Conservation (phyloP, 2,888 invertebrate genomes). For the Dryobota labecula region DNA sequence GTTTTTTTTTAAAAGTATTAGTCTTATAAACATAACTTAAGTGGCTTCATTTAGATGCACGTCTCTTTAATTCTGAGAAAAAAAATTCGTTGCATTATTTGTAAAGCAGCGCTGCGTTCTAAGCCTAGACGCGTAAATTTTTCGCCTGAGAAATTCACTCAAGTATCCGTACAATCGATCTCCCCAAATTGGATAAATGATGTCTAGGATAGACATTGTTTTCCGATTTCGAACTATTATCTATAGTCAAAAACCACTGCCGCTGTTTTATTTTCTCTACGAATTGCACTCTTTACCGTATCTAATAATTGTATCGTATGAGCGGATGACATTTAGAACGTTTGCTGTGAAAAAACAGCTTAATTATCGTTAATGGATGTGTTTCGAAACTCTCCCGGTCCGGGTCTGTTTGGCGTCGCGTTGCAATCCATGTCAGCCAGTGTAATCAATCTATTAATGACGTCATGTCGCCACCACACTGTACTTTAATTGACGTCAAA, state of each 20-base stretch:
- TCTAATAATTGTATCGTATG: conserved; percentile 57
- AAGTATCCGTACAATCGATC: background rate
- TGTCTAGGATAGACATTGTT: background rate
- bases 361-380: conserved; percentile 71
- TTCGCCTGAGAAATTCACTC: too few relatives aligned
- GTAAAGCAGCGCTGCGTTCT: too few relatives aligned
- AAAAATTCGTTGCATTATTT: too few relatives aligned
- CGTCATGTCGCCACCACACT: conserved; percentile 60
- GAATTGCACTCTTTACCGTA: conserved; percentile 43
- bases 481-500: conserved; percentile 48
- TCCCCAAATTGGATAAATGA: background rate
- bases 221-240: background rate
- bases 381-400: conserved; percentile 68
- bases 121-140: too few relatives aligned
- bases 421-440: conserved; percentile 67
- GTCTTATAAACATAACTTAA: too few relatives aligned
- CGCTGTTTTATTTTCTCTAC: conserved; percentile 15
- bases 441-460: conserved; percentile 67
- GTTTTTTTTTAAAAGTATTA: too few relatives aligned
- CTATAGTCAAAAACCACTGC: conserved; percentile 1
- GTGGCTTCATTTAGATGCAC: too few relatives aligned
- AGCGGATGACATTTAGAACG: conserved; percentile 61
- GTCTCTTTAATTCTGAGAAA: too few relatives aligned
- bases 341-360: conserved; percentile 63
- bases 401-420: conserved; percentile 57